Base-by-base conservation (phyloP, 2,888 invertebrate genomes). In the Phanerotoma sp. region DNA sequence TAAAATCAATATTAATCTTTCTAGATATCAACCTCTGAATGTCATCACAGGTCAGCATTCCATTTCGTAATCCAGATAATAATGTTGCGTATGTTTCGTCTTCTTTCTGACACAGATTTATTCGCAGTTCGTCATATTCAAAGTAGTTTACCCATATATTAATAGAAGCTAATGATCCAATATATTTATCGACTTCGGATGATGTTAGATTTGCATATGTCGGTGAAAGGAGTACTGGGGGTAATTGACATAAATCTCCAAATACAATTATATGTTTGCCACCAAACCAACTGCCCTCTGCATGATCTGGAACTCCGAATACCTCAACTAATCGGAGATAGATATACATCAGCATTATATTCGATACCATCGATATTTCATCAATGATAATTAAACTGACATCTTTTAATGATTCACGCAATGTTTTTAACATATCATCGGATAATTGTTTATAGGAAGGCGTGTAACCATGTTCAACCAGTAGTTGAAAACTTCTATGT, bases 211-310 rank as follows among this genome's bases (percentile, higher is more conserved):
- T 58, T 42, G 63, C 56, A 51, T 64, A 72, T 11, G 66, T 57
- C 6, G 69, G 67, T 22, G 63, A 50, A 58, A 69, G 65, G 41
- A 60, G 62, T 20, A 69, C 68, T 3, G 70, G 70, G 7, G 70
- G 70, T 9, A 71, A 61, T 57, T 73, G 71, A 20, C 73, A 56
- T 13, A 72, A 64, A 62, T 74, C 72, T 16, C 71, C 69, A 45
- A 73, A 63, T 5, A 72, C 44, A 20, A 72, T 10, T 38, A 72
- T 57, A 51, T 70, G 62, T 55, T 58, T 67, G 50, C 58, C 61
- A 21, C 69, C 70, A 57, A 72, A 73, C 69, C 69, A 71, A 6
- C 69, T 68, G 13, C 35, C 33, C 3, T 44, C 28, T 9, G 28
- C 30, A 18, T 44, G 18, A 30, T 44, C 28, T 30, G 18, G 1